A percentile compares a stretch with the other conserved stretches of the same genome.
phyloP scores from a whole-genome alignment of 2,888 invertebrate genomes.

The Calameuta filiformis region DNA sequence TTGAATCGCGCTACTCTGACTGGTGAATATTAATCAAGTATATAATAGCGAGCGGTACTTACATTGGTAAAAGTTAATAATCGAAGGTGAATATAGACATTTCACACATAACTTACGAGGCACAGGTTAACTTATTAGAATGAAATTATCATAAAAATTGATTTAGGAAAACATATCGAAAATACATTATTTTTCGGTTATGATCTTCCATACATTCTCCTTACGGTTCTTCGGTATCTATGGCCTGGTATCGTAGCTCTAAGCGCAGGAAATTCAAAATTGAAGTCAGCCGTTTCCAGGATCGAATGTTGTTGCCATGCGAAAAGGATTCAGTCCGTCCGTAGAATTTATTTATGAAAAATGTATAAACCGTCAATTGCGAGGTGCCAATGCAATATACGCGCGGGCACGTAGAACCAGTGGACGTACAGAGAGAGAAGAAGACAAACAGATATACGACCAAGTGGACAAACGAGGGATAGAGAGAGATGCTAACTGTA shows the following conservation, averaged over 20 bases:
- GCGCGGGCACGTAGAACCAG: not conserved
- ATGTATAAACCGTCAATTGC: constrained; percentile 36
- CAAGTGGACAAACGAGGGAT: constrained; percentile 5
- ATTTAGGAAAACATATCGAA: not conserved
- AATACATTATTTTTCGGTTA: not conserved
- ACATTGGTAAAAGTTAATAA: not conserved
- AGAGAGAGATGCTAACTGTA: constrained; percentile 31
- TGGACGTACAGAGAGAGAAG: not conserved
- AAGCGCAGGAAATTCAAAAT: not conserved
- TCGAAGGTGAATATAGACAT: not conserved
- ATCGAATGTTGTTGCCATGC: not conserved
- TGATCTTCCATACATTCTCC: not conserved
- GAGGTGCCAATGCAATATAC: not conserved
- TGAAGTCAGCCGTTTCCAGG: not conserved
- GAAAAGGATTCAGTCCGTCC: constrained; percentile 9
- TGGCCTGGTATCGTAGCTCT: not conserved
- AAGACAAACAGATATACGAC: not conserved
- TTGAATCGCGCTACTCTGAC: not conserved
- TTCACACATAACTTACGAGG: not conserved
- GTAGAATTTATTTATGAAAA: constrained; percentile 53
- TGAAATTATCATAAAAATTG: not conserved
- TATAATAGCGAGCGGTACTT: not conserved
- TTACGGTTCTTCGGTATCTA: not conserved
- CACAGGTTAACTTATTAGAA: not conserved
- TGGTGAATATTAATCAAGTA: not conserved